Conservation (phyloP, 2,797 vertebrate genomes). For the Ctenopoma kingsleyae region DNA sequence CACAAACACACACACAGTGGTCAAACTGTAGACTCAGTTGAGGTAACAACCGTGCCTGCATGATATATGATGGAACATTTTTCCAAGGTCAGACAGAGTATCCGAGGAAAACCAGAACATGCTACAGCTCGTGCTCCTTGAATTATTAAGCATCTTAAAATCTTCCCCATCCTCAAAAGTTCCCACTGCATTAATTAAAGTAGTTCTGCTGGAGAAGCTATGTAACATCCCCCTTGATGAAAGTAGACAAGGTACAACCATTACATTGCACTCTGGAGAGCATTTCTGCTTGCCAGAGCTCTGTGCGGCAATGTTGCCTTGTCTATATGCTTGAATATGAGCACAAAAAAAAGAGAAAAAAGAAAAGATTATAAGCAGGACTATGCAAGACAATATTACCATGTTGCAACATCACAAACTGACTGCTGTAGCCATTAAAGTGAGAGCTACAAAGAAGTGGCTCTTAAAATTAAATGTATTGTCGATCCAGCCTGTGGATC, state of each 20-base stretch:
- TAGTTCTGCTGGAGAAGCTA: conserved; percentile 41
- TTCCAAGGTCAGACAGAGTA: conserved; percentile 65
- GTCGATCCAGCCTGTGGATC: neutral
- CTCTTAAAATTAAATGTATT: neutral
- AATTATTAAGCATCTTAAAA: conserved; percentile 87
- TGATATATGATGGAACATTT: conserved; percentile 81
- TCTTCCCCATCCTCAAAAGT: conserved; percentile 73
- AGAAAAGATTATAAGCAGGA: neutral
- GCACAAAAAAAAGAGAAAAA: neutral
- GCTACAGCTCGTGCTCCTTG: conserved; percentile 79
- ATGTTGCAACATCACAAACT: conserved; percentile 17
- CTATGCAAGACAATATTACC: conserved; percentile 9
- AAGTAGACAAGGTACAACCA: conserved; percentile 64
- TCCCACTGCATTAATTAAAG: conserved; percentile 75
- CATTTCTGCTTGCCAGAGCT: conserved; percentile 40
- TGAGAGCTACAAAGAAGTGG: neutral
- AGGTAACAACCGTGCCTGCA: conserved; percentile 50
- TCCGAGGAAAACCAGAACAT: conserved; percentile 77
- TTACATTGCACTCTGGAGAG: conserved; percentile 56
- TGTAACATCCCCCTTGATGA: conserved; percentile 62
- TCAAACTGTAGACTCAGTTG: conserved; percentile 52
- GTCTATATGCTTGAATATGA: conserved; percentile 25
- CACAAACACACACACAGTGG: conserved; percentile 38
- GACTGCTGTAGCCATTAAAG: conserved; percentile 14
- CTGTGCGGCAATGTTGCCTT: conserved; percentile 6